phyloP scores from a whole-genome alignment of 2,888 invertebrate species.

The Chaitophorus viminalis region DNA sequence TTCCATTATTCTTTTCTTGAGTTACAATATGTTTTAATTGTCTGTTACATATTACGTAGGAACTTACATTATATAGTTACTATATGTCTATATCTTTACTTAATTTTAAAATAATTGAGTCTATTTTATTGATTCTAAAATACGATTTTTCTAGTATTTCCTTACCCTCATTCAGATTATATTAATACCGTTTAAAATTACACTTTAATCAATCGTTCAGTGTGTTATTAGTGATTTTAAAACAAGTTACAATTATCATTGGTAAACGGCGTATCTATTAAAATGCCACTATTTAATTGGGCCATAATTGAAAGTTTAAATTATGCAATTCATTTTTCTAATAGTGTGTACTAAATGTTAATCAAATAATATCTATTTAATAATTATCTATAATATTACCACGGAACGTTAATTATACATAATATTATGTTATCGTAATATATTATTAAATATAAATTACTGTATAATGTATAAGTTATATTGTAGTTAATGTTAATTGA shows the following conservation, averaged over 20 bases:
- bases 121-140: not conserved
- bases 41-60: not conserved
- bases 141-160: not conserved
- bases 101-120: not conserved
- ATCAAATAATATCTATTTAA: not conserved
- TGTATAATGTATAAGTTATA: too few relatives aligned
- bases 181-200: not conserved
- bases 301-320: not conserved
- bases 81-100: not conserved
- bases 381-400: not conserved
- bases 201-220: not conserved
- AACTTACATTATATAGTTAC: not conserved
- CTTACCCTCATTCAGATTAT: not conserved
- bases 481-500: not conserved
- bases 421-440: not conserved
- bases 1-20: not conserved
- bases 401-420: not conserved
- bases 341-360: not conserved
- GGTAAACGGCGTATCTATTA: not conserved
- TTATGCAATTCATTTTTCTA: not conserved
- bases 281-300: not conserved
- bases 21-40: not conserved
- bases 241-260: not conserved
- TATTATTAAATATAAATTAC: not conserved
- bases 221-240: not conserved